Conservation (phyloP, 2,113 vertebrate species). For the Bettongia penicillata region DNA sequence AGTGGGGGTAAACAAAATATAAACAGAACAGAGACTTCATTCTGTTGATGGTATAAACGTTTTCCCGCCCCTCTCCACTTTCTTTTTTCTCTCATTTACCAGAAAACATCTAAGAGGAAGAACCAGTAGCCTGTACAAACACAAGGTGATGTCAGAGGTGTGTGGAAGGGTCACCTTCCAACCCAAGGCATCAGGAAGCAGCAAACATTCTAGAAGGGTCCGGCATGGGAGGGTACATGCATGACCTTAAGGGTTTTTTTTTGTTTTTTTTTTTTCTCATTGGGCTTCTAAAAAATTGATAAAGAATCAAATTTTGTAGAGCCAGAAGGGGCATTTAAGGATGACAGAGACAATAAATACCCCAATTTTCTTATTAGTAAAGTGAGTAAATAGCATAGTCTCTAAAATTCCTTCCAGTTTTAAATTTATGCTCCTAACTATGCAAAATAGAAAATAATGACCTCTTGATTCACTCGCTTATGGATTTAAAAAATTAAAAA, state of each 20-base stretch:
- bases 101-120: conserved; percentile 15
- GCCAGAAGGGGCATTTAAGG: not conserved
- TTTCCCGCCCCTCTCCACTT: not conserved
- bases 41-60: conserved; percentile 59
- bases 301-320: not conserved
- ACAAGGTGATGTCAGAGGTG: not conserved
- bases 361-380: not conserved
- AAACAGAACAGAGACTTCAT: conserved; percentile 47
- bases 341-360: not conserved
- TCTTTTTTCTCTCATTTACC: not conserved
- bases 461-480: not conserved
- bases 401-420: not conserved
- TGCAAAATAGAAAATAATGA: not conserved
- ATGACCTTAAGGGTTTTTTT: not conserved
- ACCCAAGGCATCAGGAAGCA: not conserved
- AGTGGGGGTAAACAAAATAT: conserved; percentile 2
- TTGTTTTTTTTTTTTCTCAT: not conserved
- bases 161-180: conserved; percentile 56
- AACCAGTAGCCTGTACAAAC: conserved; percentile 45
- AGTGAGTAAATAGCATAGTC: not conserved
- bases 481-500: not conserved
- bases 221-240: not conserved
- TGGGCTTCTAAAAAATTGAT: not conserved
- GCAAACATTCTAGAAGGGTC: not conserved
- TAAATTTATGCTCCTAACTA: not conserved